Conservation (phyloP, 2,888 invertebrate genomes). For the Acronicta alni region DNA sequence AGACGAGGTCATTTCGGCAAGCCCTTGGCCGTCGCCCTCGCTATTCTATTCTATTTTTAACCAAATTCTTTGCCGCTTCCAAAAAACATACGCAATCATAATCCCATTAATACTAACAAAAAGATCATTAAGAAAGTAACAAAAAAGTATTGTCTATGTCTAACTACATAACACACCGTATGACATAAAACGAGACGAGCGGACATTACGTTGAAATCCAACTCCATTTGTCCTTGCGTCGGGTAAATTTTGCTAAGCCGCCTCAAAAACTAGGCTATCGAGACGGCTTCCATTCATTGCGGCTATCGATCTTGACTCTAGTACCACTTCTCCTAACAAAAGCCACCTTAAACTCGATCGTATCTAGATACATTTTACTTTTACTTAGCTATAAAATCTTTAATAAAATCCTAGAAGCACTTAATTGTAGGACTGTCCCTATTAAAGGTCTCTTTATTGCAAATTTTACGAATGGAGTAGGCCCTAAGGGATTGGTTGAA, state of each 20-base stretch:
- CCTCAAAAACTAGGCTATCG: conserved; percentile 57
- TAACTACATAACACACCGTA: conserved; percentile 8
- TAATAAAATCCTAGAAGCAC: conserved; percentile 15
- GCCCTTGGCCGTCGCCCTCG: too few relatives aligned
- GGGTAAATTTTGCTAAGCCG: conserved; percentile 41
- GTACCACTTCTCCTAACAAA: conserved; percentile 56
- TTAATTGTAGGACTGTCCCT: conserved; percentile 12
- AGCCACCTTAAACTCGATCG: conserved; percentile 37
- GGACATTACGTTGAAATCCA: conserved; percentile 30
- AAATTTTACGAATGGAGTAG: conserved; percentile 7
- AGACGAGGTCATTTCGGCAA: too few relatives aligned
- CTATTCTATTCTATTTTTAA: neutral
- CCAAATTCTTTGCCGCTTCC: neutral
- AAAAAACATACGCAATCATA: conserved; percentile 25
- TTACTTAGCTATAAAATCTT: conserved; percentile 19
- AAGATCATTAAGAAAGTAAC: conserved; percentile 3
- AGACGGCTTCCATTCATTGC: conserved; percentile 48
- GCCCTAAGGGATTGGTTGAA: conserved; percentile 9
- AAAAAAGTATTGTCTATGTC: neutral
- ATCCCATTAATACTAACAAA: conserved; percentile 21
- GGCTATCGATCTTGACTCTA: conserved; percentile 64
- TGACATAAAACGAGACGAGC: conserved; percentile 16
- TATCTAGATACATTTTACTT: conserved; percentile 17
- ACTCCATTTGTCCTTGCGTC: conserved; percentile 27
- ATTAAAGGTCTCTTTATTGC: conserved; percentile 27